Base-by-base conservation (phyloP, 2,797 vertebrate species). In the Sebastes umbrosus region DNA sequence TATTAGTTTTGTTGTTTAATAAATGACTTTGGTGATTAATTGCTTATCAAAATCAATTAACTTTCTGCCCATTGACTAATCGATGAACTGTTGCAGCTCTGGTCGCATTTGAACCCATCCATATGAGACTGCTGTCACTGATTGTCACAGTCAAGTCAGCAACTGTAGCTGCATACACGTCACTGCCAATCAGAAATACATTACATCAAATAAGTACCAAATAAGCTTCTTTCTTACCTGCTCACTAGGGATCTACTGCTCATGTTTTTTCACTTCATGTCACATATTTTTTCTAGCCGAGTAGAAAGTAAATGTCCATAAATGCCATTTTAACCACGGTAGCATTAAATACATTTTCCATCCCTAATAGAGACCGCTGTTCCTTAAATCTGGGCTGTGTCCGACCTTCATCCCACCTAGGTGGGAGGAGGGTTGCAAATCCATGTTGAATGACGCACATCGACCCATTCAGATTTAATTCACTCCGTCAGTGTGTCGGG, bases 391-490 rank as follows among this genome's bases (percentile, higher is more conserved):
- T 5, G 13, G 18, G 24, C 29, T 50, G 54, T 25, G 60, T 75
- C 60, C 4, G 55, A 83, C 72, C 65, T 84, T 77, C 72, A 68
- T 75, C 73, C 67, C 58, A 39, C 60, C 20, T 8, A 18, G 64
- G 60, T 62, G 46, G 71, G 52, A 58, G 36, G 62, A 63, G 24
- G 71, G 24, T 34, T 14, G 2, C 70, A 57, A 78, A 73, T 80
- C 36, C 72, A 34, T 52, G 46, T 60, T 60, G 72, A 55, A 62
- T 77, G 69, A 58, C 16, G 31, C 74, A 70, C 62, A 63, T 68
- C 9, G 34, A 73, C 54, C 22, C 65, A 50, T 77, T 82, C 46
- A 36, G n/a, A 69, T 77, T 77, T 80, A 73, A 78, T 82, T 66
- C 64, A 46, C 76, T 75, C 70, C 4, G 57, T 79, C 54, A 58